These are phyloP conservation scores for Etheostoma cragini DNA, from an alignment of 2,113 vertebrate species.

Conservation along the genomic window DNA sequence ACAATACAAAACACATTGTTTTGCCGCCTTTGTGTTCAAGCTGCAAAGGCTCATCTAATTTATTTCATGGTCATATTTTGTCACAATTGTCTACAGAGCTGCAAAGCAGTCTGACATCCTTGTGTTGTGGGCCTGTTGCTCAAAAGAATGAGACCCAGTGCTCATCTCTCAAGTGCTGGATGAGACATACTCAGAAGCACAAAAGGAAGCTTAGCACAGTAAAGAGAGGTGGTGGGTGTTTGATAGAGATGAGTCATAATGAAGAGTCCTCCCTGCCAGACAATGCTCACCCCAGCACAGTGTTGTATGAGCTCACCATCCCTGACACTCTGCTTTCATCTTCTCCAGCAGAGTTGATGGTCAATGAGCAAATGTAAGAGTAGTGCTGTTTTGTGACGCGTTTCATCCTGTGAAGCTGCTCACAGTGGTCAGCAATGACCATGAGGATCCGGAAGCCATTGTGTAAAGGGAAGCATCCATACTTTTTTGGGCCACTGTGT, in stretches of 20 bases:
- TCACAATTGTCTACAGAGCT: not conserved
- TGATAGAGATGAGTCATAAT: constrained; percentile 71
- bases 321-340: constrained; percentile 50
- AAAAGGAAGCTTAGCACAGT: constrained; percentile 53
- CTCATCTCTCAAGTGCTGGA: constrained; percentile 52
- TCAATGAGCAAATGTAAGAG: constrained; percentile 46
- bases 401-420: constrained; percentile 27
- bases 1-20: constrained; percentile 22
- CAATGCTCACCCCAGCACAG: constrained; percentile 33
- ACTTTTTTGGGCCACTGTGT: not conserved
- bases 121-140: constrained; percentile 8
- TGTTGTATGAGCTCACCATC: constrained; percentile 47
- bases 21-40: not conserved
- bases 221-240: constrained; percentile 59
- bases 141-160: not conserved
- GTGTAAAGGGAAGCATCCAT: constrained; percentile 1
- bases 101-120: not conserved
- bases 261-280: constrained; percentile 50
- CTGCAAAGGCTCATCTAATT: not conserved
- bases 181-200: constrained; percentile 51
- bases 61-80: constrained; percentile 6
- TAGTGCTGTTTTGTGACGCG: constrained; percentile 41
- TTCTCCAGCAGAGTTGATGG: constrained; percentile 50
- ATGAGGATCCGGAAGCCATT: constrained; percentile 12
- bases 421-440: constrained; percentile 9